A percentile compares a stretch with the other conserved stretches of the same genome.
phyloP scores from a whole-genome alignment of 1,140 invertebrate genomes.

The Ostrea edulis region DNA sequence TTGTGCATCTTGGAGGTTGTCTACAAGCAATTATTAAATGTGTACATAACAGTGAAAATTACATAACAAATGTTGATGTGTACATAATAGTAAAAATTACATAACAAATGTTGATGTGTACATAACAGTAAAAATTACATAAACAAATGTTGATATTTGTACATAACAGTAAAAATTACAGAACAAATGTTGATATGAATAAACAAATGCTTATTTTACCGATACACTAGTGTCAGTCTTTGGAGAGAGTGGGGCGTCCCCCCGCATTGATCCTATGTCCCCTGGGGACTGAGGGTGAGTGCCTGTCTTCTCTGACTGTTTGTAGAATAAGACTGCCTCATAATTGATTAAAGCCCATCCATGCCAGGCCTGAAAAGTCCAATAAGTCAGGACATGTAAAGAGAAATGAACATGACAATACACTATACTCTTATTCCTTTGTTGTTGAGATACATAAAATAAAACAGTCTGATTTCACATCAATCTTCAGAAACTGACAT shows the following conservation, averaged over 20 bases:
- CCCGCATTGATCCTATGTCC: slow-evolving; percentile 42
- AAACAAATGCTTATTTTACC: slow-evolving; percentile 37
- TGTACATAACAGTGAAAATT: background rate
- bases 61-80: no score
- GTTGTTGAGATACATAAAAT: no score
- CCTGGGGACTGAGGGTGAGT: slow-evolving; percentile 44
- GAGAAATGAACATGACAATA: background rate
- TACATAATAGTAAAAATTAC: no score
- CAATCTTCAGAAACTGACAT: no score
- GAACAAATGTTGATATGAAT: background rate
- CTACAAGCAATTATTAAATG: slow-evolving; percentile 54
- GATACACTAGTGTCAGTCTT: slow-evolving; percentile 47
- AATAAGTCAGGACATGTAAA: background rate
- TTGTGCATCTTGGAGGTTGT: slow-evolving; percentile 77
- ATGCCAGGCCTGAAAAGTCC: slow-evolving; percentile 96
- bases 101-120: background rate
- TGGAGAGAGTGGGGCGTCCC: slow-evolving; percentile 47
- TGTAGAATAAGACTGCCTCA: slow-evolving; percentile 95
- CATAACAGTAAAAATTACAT: no score
- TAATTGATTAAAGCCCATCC: slow-evolving; percentile 99
- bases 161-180: no score
- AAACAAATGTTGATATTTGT: no score
- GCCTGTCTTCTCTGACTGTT: slow-evolving; percentile 80
- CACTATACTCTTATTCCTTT: no score
- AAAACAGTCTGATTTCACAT: no score